Evolutionary conservation across 1,140 invertebrate genomes (phyloP).

Genomic region (Phthorimaea operculella): DNA sequence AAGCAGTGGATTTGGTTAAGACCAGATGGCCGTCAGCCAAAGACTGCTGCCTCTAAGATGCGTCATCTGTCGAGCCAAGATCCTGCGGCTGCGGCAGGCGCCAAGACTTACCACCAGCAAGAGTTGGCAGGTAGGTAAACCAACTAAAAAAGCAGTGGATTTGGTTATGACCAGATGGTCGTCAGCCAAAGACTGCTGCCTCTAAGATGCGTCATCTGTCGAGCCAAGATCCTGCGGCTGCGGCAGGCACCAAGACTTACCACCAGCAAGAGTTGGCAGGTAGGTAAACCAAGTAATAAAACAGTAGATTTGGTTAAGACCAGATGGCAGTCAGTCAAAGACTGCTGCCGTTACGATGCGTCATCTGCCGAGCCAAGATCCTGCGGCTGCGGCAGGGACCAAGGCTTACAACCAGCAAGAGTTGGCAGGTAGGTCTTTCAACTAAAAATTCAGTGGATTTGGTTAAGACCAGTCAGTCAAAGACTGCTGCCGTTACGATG

Average conservation of each 20-base stretch:
- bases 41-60: constrained; percentile 90
- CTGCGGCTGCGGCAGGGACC: constrained; percentile 79
- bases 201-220: constrained; percentile 92
- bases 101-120: constrained; percentile 61
- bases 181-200: constrained; percentile 92
- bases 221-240: constrained; percentile 87
- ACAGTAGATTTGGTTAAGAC: constrained; percentile 87
- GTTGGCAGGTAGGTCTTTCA: constrained; percentile 58
- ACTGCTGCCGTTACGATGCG: constrained; percentile 89
- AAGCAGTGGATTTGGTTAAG: too few relatives aligned
- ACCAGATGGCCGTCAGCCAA: constrained; percentile 95
- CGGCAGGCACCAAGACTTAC: constrained; percentile 72
- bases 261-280: constrained; percentile 62
- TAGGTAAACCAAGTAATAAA: constrained; percentile 6
- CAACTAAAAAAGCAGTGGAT: too few relatives aligned
- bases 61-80: constrained; percentile 93
- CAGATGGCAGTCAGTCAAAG: constrained; percentile 93
- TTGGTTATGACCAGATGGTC: constrained; percentile 96
- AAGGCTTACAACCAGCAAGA: constrained; percentile 56
- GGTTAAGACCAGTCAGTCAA: constrained; percentile 93
- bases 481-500: constrained; percentile 90
- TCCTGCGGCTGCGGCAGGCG: constrained; percentile 81
- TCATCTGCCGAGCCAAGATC: constrained; percentile 93
- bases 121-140: constrained; percentile 46
- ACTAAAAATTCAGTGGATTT: too few relatives aligned